phyloP scores from a whole-genome alignment of 2,113 vertebrate genomes.

The Crotalus helleri region DNA sequence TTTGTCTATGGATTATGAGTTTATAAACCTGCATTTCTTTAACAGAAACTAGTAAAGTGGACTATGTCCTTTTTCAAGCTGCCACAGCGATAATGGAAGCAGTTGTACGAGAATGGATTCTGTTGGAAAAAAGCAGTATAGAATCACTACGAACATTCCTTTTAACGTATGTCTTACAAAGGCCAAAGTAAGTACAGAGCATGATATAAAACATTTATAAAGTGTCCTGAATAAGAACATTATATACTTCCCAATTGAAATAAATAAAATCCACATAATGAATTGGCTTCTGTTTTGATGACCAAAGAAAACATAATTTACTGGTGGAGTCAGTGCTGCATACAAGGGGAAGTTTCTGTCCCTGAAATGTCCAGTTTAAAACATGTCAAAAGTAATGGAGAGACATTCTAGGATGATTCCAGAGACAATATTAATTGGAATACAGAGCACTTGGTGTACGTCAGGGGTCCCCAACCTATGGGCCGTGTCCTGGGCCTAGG shows the following conservation, averaged over 20 bases:
- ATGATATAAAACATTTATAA: background rate
- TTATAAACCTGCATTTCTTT: constrained; percentile 39
- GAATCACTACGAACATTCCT: constrained; percentile 97
- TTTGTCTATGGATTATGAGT: background rate
- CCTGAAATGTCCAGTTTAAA: background rate
- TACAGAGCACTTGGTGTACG: background rate
- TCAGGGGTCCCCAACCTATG: too few relatives aligned
- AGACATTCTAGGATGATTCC: background rate
- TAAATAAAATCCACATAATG: background rate
- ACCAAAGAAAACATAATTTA: background rate
- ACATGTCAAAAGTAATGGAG: background rate
- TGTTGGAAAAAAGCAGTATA: constrained; percentile 93
- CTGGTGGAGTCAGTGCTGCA: background rate
- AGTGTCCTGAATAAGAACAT: background rate
- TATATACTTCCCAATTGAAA: background rate
- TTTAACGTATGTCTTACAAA: constrained; percentile 96
- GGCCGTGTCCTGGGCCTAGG: too few relatives aligned
- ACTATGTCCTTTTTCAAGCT: constrained; percentile 98
- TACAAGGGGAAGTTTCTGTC: background rate
- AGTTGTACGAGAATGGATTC: constrained; percentile 96
- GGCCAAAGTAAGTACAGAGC: constrained; percentile 86
- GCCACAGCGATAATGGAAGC: constrained; percentile 98
- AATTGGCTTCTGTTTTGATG: background rate
- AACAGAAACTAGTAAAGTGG: constrained; percentile 98
- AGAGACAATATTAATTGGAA: background rate